Base-by-base conservation (phyloP, 1,140 invertebrate species). In the Neelides sp. region DNA sequence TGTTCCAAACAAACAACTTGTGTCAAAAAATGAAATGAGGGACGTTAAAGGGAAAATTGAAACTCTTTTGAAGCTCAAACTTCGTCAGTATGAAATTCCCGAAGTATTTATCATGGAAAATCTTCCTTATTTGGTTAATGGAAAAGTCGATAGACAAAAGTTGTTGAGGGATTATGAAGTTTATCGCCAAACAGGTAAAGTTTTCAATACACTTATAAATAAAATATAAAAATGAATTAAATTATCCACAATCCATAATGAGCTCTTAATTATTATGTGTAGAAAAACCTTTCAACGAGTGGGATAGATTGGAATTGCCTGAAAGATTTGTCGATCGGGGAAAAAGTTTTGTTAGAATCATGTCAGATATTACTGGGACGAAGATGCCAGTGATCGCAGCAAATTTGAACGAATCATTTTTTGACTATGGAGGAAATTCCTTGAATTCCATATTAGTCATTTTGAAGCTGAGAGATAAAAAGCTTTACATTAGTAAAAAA, bases 401-500 rank as follows among this genome's bases (percentile, higher is more conserved):
- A 19, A 30, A 50, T 43, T 52, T 76, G 0, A 67, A 74, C 10
- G 73, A 78, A 1, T 86, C 85, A 58, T 91, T 88, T 65, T 89
- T 84, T 62, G 76, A 85, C 50, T 70, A 88, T 24, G 86, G 86
- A 12, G 85, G 86, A 17, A 87, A 89, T 63, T 89, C 85, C 0
- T 69, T 91, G 1, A 89, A 89, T 64, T 86, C 84, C 0, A 78
- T 90, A 30, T 80, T 77, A 48, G 85, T 83, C 0, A 81, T 90
- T 3, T 82, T 82, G 0, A 74, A 77, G 61, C 65, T 90, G 30
- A 70, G 75, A n/a, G 80, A 87, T 42, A 76, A 78, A 62, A 83
- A 83, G 52, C 86, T 80, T 63, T 71, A 75, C 51, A 83, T 90
- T 52, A 75, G 79, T 78, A 66, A 5, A 42, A 15, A 24, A n/a